Evolutionary conservation across 2,888 invertebrate species (phyloP), one percentile per base, ranked within the genome.

Genomic region (Dermolepida albohirtum): DNA sequence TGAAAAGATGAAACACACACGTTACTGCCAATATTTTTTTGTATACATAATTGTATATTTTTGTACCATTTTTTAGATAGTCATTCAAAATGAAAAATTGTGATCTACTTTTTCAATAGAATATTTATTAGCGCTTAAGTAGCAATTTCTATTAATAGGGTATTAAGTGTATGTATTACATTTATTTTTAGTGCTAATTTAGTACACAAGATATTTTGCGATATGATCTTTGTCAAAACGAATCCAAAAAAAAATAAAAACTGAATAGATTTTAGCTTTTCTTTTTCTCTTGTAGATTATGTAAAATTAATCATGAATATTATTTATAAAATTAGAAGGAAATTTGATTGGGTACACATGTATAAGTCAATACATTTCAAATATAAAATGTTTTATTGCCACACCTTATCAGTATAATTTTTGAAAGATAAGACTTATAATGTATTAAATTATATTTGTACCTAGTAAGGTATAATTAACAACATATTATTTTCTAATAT

Each of bases 81-180:
- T 34, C 34, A 17, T 62, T 10, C 47, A 34, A 62, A 62, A 62
- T 47, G 59, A 62, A 62, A 62, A 62, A 62, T 47, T 62, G 59
- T 62, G 59, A 62, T 62, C 59, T 62, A 62, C 43, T 62, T 49
- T 62, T 39, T 62, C 59, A 62, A 62, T 62, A 49, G 34, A 47
- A 62, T 39, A 62, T 62, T 62, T 59, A 59, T 43, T 62, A 62
- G 59, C 14, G 16, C 8, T 10, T 62, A 62, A 62, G 59, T 62
- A 34, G 59, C 41, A 57, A 34, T 47, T 44, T 62, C 47, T 62
- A 62, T 29, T 49, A 49, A 39, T 62, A 62, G 34, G 7, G 34
- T 39, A 47, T 44, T 41, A 43, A 22, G 17, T 43, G 17, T 41
- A 34, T 62, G 39, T 49, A 47, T 62, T 59, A 34, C 34, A 7